phyloP scores from a whole-genome alignment of 2,797 vertebrate species.

The Xenopus petersii region DNA sequence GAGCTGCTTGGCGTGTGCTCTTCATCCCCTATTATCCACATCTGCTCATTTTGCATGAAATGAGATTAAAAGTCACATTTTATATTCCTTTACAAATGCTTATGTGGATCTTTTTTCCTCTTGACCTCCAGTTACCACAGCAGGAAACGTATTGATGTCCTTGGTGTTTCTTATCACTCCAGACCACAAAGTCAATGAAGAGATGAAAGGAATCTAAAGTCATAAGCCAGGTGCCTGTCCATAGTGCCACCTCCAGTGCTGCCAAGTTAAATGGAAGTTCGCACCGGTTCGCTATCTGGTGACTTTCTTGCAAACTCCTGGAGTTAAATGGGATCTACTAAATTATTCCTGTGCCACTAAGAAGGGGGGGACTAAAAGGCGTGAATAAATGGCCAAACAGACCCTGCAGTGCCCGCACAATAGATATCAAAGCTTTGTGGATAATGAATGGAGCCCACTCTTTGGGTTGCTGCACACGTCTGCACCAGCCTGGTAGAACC shows the following conservation, averaged over 20 bases:
- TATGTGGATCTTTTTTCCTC: not conserved
- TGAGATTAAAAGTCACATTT: too few relatives aligned
- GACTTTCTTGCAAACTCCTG: slow-evolving; percentile 38
- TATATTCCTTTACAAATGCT: not conserved
- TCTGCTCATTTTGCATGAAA: too few relatives aligned
- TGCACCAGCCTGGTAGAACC: slow-evolving; percentile 52
- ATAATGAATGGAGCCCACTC: slow-evolving; percentile 59
- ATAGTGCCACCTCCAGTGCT: not conserved
- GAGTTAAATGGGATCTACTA: slow-evolving; percentile 44
- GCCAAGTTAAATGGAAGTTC: slow-evolving; percentile 21
- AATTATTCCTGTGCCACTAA: slow-evolving; percentile 43
- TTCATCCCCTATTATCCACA: not conserved
- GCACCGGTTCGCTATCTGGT: slow-evolving; percentile 35
- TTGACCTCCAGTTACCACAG: not conserved
- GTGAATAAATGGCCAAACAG: slow-evolving; percentile 50
- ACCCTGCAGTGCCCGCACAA: slow-evolving; percentile 62
- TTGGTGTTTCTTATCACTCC: not conserved
- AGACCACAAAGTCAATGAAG: not conserved
- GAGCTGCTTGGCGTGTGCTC: not conserved
- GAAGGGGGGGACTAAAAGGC: slow-evolving; percentile 44
- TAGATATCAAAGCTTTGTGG: slow-evolving; percentile 62
- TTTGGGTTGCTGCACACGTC: slow-evolving; percentile 68
- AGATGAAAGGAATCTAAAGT: not conserved
- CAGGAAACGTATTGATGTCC: slow-evolving; percentile 1
- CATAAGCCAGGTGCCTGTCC: not conserved